phyloP scores from a whole-genome alignment of 2,888 invertebrate genomes.

The Ferdinandea cuprea region DNA sequence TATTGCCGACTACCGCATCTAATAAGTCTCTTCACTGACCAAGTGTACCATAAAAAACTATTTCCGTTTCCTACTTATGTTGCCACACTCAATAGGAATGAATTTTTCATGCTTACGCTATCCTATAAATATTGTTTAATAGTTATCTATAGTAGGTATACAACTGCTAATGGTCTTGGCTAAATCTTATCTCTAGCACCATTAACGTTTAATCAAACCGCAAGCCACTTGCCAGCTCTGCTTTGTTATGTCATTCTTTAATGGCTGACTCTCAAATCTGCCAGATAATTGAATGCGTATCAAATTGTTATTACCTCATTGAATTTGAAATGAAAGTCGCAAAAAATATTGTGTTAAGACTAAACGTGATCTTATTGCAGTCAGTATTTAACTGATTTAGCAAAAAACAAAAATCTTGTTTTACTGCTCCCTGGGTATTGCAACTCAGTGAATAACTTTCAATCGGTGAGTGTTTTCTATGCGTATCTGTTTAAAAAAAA shows the following conservation, averaged over 20 bases:
- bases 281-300: conserved; percentile 7
- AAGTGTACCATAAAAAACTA: not conserved
- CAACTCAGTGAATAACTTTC: conserved; percentile 37
- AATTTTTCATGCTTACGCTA: too few relatives aligned
- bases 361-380: conserved; percentile 49
- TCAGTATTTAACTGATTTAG: conserved; percentile 35
- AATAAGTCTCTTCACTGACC: too few relatives aligned
- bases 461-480: too few relatives aligned
- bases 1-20: too few relatives aligned
- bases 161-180: not conserved
- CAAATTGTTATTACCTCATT: conserved; percentile 36
- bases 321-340: conserved; percentile 15
- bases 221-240: not conserved
- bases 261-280: not conserved
- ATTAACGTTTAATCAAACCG: not conserved
- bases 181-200: not conserved
- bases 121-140: too few relatives aligned
- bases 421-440: conserved; percentile 43
- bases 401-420: conserved; percentile 46
- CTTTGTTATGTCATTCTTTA: not conserved
- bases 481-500: conserved; percentile 13
- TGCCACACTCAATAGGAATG: not conserved
- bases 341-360: conserved; percentile 47
- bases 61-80: not conserved
- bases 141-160: too few relatives aligned